These are phyloP conservation scores for Odontomachus brunneus DNA, from an alignment of 1,140 invertebrate genomes.

Conservation along the genomic window DNA sequence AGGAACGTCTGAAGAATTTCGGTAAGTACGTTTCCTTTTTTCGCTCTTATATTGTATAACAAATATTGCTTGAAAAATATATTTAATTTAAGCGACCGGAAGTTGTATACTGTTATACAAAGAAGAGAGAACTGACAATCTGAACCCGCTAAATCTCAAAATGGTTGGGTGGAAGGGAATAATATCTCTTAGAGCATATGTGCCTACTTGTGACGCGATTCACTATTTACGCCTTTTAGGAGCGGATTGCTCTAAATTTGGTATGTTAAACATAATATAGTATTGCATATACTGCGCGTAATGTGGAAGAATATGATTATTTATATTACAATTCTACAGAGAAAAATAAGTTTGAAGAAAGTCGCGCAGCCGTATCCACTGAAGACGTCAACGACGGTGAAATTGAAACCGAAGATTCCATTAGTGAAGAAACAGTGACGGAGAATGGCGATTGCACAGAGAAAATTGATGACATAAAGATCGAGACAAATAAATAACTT, in stretches of 20 bases:
- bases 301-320: constrained; percentile 12
- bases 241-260: constrained; percentile 92
- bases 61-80: constrained; percentile 53
- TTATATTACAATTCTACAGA: constrained; percentile 72
- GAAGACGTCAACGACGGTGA: constrained; percentile 38
- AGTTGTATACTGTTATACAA: constrained; percentile 91
- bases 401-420: background rate
- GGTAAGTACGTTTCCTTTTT: constrained; percentile 82
- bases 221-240: constrained; percentile 94
- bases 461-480: background rate
- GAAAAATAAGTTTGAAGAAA: constrained; percentile 83
- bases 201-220: constrained; percentile 92
- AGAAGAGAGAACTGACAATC: constrained; percentile 85
- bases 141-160: constrained; percentile 87
- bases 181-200: constrained; percentile 93
- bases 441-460: background rate
- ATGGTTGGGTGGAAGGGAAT: constrained; percentile 97
- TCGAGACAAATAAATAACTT: constrained; percentile 49
- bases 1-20: constrained; percentile 88
- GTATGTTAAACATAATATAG: constrained; percentile 81
- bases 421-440: background rate
- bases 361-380: constrained; percentile 60
- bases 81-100: constrained; percentile 87
- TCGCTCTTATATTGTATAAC: constrained; percentile 3
- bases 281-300: constrained; percentile 25